Base-by-base conservation (phyloP, 1,140 invertebrate species). In the Bathynomus jamesi region DNA sequence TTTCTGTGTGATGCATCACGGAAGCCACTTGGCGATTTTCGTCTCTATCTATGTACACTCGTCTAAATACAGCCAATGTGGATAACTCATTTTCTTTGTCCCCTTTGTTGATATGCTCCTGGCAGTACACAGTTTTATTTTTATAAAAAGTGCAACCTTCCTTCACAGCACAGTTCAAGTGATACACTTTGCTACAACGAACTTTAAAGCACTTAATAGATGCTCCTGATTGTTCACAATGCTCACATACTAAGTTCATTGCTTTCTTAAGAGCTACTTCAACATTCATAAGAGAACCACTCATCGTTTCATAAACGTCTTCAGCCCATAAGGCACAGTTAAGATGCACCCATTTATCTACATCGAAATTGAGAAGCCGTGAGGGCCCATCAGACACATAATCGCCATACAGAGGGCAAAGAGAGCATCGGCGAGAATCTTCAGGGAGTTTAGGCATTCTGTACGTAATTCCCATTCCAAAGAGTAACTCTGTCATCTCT, bases 241-340 rank as follows among this genome's bases (percentile, higher is more conserved):
- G 85, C 3, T 89, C 86, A 82, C 98, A 99, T 28, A 86, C 87
- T 11, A 90, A 85, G 61, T 85, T 87, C 17, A 90, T 82, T 29
- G 93, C 91, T 60, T 90, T 87, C 76, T 94, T 91, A 65, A 95
- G 82, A 0, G 96, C 95, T 10, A 86, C 86, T 74, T 98, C 94
- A 24, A 99, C 89, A 83, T 99, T 96, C 88, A 98, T 94, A 17
- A 99, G 81, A 0, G 93, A 95, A 0, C 98, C 98, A 81, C 94
- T 94, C 0, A 94, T 90, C 0, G 93, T 96, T 84, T 98, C 96
- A 80, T 96, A 97, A 0, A 99, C 98, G 71, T 96, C 94, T 77
- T 95, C 90, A 0, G 96, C 98, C 98, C 98, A 99, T 7, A 99
- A 83, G 4, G 96, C 96, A 85, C 98, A 99, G 81, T 99, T 99